Percentiles rank a stretch among this genome's conserved stretches.
Conservation (phyloP, 2,797 vertebrate species). For the Eospalax fontanierii region DNA sequence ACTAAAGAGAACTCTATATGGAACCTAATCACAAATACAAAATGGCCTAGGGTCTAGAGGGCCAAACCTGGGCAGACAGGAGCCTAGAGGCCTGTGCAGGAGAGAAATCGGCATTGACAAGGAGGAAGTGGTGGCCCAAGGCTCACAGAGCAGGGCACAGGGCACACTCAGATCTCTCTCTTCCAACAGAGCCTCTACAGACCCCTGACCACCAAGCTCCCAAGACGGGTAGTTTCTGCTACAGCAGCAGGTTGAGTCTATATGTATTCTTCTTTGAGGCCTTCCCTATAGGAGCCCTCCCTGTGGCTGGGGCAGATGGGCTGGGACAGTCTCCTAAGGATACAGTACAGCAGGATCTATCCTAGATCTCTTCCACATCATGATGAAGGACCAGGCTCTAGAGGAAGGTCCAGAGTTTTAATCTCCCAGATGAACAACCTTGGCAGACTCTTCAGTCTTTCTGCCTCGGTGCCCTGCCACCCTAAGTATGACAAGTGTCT, state of each 20-base stretch:
- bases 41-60: neutral
- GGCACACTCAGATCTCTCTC: neutral
- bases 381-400: neutral
- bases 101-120: neutral
- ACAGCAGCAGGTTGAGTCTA: neutral
- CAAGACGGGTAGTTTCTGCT: neutral
- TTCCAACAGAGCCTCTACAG: neutral
- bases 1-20: conserved; percentile 25
- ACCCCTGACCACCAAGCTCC: neutral
- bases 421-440: neutral
- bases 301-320: fast-evolving
- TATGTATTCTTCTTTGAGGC: neutral
- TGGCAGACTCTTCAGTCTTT: neutral
- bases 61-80: too few relatives aligned
- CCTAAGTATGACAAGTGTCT: neutral
- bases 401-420: neutral
- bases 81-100: neutral
- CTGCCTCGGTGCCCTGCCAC: neutral
- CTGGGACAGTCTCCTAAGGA: neutral
- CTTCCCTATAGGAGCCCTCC: neutral
- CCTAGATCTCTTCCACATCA: neutral
- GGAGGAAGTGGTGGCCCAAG: neutral
- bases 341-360: too few relatives aligned
- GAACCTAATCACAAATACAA: neutral
- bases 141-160: neutral